A percentile compares a stretch with the other conserved stretches of the same genome.
phyloP scores from a whole-genome alignment of 2,797 vertebrate genomes.

The Hyperoplus immaculatus region DNA sequence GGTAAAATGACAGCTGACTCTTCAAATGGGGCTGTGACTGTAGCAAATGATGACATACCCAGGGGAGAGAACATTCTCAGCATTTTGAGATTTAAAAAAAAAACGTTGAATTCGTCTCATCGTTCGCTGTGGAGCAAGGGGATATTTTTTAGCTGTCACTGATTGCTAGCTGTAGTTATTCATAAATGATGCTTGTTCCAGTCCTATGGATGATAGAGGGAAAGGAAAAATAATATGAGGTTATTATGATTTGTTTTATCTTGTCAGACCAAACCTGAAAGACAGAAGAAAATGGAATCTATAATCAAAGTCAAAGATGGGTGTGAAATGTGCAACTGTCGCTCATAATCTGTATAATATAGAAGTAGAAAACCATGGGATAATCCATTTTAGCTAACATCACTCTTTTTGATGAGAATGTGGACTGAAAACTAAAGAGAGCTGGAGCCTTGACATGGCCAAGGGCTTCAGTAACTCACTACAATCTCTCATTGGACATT shows the following conservation, averaged over 20 bases:
- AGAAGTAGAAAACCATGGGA: neutral
- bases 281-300: neutral
- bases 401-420: neutral
- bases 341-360: neutral
- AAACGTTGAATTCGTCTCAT: neutral
- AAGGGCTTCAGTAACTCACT: neutral
- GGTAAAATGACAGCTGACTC: constrained; percentile 36
- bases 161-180: constrained; percentile 4
- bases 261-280: neutral
- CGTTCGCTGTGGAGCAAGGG: neutral
- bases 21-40: constrained; percentile 16
- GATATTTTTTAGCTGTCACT: constrained; percentile 1
- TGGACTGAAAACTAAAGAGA: neutral
- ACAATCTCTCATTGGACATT: neutral
- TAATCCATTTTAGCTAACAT: neutral
- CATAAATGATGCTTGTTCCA: neutral
- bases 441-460: neutral
- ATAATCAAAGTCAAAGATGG: neutral
- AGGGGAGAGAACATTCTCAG: constrained; percentile 17
- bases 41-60: constrained; percentile 11
- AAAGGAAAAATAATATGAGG: neutral
- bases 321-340: neutral
- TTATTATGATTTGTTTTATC: too few relatives aligned
- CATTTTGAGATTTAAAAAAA: constrained; percentile 11
- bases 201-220: neutral